Conservation (phyloP, 2,888 invertebrate genomes). For the Apodemia arnacis region DNA sequence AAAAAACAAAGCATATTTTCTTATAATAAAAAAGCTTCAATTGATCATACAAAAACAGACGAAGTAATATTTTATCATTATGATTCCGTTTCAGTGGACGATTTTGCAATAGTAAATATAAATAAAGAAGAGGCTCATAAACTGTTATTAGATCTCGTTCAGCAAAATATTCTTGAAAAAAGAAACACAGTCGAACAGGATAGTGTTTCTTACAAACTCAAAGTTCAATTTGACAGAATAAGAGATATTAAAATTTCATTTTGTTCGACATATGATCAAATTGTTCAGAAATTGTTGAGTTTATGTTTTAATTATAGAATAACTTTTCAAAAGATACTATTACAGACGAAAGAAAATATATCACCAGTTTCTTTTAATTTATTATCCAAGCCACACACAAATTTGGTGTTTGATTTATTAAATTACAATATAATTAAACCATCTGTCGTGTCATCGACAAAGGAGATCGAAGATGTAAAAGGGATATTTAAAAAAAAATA, state of each 20-base stretch:
- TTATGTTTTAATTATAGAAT: constrained; percentile 34
- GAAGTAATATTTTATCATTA: neutral
- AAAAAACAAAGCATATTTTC: constrained; percentile 14
- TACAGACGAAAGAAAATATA: constrained; percentile 7
- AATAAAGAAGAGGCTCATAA: constrained; percentile 2
- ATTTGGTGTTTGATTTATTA: constrained; percentile 18
- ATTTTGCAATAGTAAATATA: constrained; percentile 34
- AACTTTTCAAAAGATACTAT: constrained; percentile 25
- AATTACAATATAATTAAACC: constrained; percentile 16
- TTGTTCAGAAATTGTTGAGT: constrained; percentile 3
- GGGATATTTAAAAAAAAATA: constrained; percentile 12
- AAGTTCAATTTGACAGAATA: constrained; percentile 17
- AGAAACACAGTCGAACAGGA: neutral
- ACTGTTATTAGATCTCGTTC: constrained; percentile 21
- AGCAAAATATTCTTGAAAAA: constrained; percentile 19
- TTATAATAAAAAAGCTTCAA: constrained; percentile 30
- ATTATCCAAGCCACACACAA: constrained; percentile 24
- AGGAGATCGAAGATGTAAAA: neutral
- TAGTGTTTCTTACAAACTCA: constrained; percentile 16
- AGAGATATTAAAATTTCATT: constrained; percentile 28
- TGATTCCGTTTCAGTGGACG: constrained; percentile 21
- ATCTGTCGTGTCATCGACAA: neutral
- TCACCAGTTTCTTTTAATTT: constrained; percentile 14
- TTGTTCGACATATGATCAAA: constrained; percentile 17
- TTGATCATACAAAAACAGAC: constrained; percentile 22